Base-by-base conservation (phyloP, 2,888 invertebrate species). In the Monochamus alternatus region DNA sequence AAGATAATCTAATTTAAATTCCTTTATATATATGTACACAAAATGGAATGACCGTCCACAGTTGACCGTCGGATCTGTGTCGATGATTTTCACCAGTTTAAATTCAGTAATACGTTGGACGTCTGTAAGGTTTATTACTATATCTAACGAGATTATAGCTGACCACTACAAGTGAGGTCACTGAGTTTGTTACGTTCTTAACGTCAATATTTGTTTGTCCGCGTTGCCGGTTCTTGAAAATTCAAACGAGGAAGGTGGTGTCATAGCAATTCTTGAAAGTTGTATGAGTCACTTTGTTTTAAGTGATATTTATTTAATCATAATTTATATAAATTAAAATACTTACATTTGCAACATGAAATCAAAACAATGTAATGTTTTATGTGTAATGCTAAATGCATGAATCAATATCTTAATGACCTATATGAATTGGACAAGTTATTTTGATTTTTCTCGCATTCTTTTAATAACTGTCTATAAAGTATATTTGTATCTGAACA, bases 1-100 rank as follows among this genome's bases (percentile, higher is more conserved):
- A 22, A 30, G 38, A 14, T 71, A 71, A 71, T 71, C 47, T 51
- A 71, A 71, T 71, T 71, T 58, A 59, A 70, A 30, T 51, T 70
- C 14, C 14, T 63, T 52, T 63, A 63, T 71, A 52, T 63, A 63
- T 38, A 71, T 63, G 30, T 44, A 51, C 30, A 32, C 60, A 60
- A n/a, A 62, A 63, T 8, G 30, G 22, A 52, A 71, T 71, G 62
- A 71, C 63, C 51, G 52, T 55, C 1, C 59, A 0, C 8, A 14
- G 62, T 52, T 14, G 60, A 63, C 47, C 59, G 52, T 66, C 4
- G 31, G 3, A 55, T n/a, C 32, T 51, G n/a, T 66, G 31, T 12
- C n/a, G 43, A 66, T 31, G 32, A 55, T 32, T 52, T 52, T n/a
- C 2, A 22, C 38, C 52, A 3, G 8, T 66, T 51, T 12, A 31